Base-by-base conservation (phyloP, 2,888 invertebrate species). In the Coelinius sp. region DNA sequence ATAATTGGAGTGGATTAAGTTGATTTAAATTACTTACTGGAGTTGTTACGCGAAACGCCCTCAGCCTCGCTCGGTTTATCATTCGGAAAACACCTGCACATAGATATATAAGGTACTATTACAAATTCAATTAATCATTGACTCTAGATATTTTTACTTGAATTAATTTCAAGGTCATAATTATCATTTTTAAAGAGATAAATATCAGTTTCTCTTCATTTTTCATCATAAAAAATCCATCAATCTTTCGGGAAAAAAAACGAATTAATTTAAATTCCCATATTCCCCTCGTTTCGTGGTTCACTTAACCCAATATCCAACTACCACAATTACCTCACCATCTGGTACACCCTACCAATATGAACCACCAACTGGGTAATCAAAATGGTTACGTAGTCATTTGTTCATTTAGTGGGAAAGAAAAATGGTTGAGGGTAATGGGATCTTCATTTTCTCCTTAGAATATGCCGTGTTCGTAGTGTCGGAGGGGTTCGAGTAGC, bases 311-410 rank as follows among this genome's bases (percentile, higher is more conserved):
- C 24, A 63, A 63, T 63, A 41, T 63, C 63, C 41, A 22, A 41
- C 59, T 31, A 59, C 63, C 63, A 41, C 63, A 63, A 63, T 63
- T 41, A 41, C 22, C 22, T 7, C 20, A 63, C 38, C 63, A 63
- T 63, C 63, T 63, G 63, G 63, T 63, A 25, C 63, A 31, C 12
- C 35, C 31, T 12, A 59, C 41, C 41, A 24, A 41, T 63, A 41
- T 63, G 41, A 38, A 38, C 59, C 38, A 41, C 7, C 38, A 22
- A 38, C 41, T 63, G 38, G 41, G 38, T 63, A 63, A 38, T 41
- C 41, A 38, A 22, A 22, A 38, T 63, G 63, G 63, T 41, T 41
- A 41, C 24, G 22, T 24, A 41, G 24, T 63, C 38, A 63, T 24
- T 63, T 7, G 38, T 59, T 59, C 17, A 59, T 59, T 59, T 35